A percentile compares a stretch with the other conserved stretches of the same genome.
These are phyloP conservation scores for Scomber colias DNA, from an alignment of 2,113 vertebrate genomes.

Conservation along the genomic window DNA sequence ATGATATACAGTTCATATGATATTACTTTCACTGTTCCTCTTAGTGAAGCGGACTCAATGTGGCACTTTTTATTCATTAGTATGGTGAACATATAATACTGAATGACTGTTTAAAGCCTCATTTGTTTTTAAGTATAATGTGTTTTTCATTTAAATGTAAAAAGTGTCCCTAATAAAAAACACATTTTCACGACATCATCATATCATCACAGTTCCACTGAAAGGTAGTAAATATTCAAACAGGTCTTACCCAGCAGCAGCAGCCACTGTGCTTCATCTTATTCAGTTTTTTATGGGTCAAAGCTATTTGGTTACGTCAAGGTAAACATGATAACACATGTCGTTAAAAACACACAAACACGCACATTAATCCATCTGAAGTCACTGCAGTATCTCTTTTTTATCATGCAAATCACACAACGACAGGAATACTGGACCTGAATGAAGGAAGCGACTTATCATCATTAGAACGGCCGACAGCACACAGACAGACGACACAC, in stretches of 20 bases:
- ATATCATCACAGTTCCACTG: neutral
- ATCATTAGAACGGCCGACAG: conserved; percentile 44
- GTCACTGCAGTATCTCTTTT: conserved; percentile 31
- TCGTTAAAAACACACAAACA: conserved; percentile 2
- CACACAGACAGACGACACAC: conserved; percentile 67
- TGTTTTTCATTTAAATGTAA: neutral
- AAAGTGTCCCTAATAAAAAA: neutral
- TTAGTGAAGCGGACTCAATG: neutral
- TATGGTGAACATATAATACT: too few species aligned
- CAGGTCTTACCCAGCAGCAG: neutral
- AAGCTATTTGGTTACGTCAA: conserved; percentile 28
- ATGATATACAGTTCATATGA: conserved; percentile 6
- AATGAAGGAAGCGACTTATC: conserved; percentile 17
- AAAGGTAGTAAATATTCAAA: neutral
- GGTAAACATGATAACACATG: conserved; percentile 7
- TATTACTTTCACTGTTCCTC: neutral
- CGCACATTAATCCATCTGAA: conserved; percentile 7
- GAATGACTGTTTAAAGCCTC: neutral
- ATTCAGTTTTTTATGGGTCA: conserved; percentile 8
- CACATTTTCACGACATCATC: neutral
- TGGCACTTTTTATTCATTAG: neutral
- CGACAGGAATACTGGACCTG: conserved; percentile 28
- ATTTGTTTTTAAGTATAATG: neutral
- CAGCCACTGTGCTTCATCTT: conserved; percentile 6
- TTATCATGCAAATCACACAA: conserved; percentile 51